Evolutionary conservation across 64 coral and sea anemone species (phyloP).

Genomic region (Actinia tenebrosa): DNA sequence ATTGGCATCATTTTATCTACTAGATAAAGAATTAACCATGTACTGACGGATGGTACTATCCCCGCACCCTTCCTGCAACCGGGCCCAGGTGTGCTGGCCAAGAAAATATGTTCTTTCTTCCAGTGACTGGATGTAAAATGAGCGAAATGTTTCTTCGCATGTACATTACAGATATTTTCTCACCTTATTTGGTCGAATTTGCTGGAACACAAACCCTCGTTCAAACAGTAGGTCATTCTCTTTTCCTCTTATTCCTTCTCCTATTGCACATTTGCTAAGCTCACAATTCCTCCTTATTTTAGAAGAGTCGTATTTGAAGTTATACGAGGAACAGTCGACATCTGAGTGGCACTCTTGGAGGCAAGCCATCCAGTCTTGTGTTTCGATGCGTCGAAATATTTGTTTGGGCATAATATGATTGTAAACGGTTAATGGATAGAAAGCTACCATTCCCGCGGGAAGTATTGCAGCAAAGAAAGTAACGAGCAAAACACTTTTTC

Average conservation of each 20-base stretch:
- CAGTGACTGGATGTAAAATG: too few relatives aligned
- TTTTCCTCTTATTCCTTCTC: neutral
- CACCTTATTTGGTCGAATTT: neutral
- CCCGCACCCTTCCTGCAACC: too few relatives aligned
- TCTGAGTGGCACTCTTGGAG: neutral
- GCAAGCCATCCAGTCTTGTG: neutral
- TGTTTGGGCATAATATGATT: neutral
- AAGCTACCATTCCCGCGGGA: neutral
- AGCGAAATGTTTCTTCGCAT: too few relatives aligned
- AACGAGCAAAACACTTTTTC: neutral
- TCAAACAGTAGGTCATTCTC: neutral
- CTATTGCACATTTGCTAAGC: neutral
- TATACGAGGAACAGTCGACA: constrained; percentile 14
- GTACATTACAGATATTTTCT: neutral
- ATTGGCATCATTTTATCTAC: too few relatives aligned
- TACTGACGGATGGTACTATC: too few relatives aligned
- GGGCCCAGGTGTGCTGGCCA: too few relatives aligned
- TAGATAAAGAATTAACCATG: too few relatives aligned
- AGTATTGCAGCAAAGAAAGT: neutral
- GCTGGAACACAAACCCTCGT: constrained; percentile 6
- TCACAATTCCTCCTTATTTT: neutral
- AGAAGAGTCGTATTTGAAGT: neutral
- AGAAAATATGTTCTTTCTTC: too few relatives aligned
- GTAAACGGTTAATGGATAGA: neutral
- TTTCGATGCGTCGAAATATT: neutral